A percentile compares a stretch with the other conserved stretches of the same genome.
These are phyloP conservation scores for Anseranas semipalmata DNA, from an alignment of 2,113 vertebrate species.

Conservation along the genomic window DNA sequence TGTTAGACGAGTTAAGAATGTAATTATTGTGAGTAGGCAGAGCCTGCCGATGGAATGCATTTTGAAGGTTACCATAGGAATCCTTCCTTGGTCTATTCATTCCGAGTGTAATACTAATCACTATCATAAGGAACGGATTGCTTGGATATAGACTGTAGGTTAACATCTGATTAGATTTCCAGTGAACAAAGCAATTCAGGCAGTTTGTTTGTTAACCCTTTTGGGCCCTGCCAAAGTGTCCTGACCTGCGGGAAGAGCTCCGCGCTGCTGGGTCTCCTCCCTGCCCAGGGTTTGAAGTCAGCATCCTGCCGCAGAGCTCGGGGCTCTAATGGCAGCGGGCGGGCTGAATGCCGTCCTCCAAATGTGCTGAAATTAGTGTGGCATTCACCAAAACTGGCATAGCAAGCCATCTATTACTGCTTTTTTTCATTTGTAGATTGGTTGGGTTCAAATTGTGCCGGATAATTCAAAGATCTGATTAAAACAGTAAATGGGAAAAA, in stretches of 20 bases:
- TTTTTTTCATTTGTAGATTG: too few relatives aligned
- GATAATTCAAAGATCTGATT: not conserved
- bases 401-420: not conserved
- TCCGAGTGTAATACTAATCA: slow-evolving; percentile 87
- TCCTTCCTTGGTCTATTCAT: slow-evolving; percentile 83
- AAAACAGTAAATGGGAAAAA: not conserved
- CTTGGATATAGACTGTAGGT: slow-evolving; percentile 82
- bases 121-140: slow-evolving; percentile 97
- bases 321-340: not conserved
- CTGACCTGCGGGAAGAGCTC: not conserved
- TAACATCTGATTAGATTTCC: slow-evolving; percentile 78
- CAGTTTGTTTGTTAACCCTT: slow-evolving; percentile 81
- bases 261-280: not conserved
- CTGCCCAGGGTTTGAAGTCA: not conserved
- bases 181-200: slow-evolving; percentile 74
- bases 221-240: slow-evolving; percentile 63
- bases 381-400: not conserved
- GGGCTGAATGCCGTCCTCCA: not conserved
- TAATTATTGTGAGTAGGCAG: slow-evolving; percentile 84
- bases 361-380: not conserved
- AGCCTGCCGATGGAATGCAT: slow-evolving; percentile 80
- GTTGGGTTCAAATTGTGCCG: not conserved
- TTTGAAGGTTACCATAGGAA: slow-evolving; percentile 86
- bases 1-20: slow-evolving; percentile 90
- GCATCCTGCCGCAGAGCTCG: not conserved